Evolutionary conservation across 2,797 vertebrate genomes (phyloP).

Genomic region (Danio albolineatus): DNA sequence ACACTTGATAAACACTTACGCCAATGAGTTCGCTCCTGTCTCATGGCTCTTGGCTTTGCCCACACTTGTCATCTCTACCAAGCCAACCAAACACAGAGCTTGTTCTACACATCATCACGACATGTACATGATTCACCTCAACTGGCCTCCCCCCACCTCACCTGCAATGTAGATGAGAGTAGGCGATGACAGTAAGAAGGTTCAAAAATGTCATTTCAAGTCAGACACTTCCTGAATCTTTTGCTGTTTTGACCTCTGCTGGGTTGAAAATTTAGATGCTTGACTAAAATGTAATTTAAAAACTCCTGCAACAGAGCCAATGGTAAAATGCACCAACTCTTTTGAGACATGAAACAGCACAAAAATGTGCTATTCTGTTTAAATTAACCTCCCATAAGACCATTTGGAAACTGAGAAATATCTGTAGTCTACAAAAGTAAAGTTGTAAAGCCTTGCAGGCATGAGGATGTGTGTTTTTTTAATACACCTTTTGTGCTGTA

Average conservation of each 20-base stretch:
- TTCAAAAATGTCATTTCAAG: no score
- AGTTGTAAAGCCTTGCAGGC: slow-evolving; percentile 34
- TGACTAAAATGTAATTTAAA: background rate
- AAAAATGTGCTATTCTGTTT: background rate
- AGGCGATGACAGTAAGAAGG: no score
- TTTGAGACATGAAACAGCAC: background rate
- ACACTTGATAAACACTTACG: no score
- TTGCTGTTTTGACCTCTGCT: background rate
- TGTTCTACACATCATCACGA: no score
- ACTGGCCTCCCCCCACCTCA: no score
- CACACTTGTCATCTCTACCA: no score
- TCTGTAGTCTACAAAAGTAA: slow-evolving; percentile 29
- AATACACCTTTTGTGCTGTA: background rate
- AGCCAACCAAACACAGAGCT: no score
- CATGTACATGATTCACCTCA: no score
- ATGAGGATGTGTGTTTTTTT: slow-evolving; percentile 24
- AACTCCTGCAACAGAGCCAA: background rate
- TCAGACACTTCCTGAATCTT: no score
- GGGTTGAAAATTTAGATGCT: background rate
- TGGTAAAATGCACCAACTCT: background rate
- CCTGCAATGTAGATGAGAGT: no score
- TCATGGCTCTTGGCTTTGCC: no score
- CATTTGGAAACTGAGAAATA: slow-evolving; percentile 15
- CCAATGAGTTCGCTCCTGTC: no score
- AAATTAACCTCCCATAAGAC: slow-evolving; percentile 34